phyloP scores from a whole-genome alignment of 2,888 invertebrate genomes.

The Ennomos fuscantarius region DNA sequence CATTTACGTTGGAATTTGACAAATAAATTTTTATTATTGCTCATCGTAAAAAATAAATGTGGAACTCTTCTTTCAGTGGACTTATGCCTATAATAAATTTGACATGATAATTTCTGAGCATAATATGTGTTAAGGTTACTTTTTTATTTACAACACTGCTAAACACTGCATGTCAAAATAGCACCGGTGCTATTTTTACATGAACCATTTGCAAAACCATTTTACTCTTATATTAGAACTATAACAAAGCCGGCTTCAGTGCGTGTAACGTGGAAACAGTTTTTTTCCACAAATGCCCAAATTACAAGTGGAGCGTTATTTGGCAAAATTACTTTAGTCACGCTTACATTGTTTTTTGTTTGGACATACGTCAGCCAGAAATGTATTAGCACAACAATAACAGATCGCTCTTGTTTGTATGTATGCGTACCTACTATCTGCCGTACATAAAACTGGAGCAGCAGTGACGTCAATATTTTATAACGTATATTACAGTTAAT shows the following conservation, averaged over 20 bases:
- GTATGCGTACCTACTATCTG: neutral
- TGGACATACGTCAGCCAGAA: slow-evolving; percentile 27
- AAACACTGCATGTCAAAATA: too few species aligned
- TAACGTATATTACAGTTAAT: slow-evolving; percentile 5
- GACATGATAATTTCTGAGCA: too few species aligned
- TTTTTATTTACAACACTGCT: too few species aligned
- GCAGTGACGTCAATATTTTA: slow-evolving; percentile 28
- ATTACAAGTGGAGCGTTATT: slow-evolving; percentile 15
- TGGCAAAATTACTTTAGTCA: slow-evolving; percentile 24
- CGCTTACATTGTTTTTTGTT: slow-evolving; percentile 23
- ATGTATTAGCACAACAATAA: slow-evolving; percentile 24
- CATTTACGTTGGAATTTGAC: neutral
- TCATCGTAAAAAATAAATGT: too few species aligned
- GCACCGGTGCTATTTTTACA: slow-evolving; percentile 4
- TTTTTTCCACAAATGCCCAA: slow-evolving; percentile 11
- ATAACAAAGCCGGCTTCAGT: neutral
- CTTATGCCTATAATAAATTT: too few species aligned
- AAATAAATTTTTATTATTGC: neutral
- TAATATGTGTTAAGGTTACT: too few species aligned
- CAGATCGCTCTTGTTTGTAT: neutral
- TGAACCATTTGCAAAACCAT: slow-evolving; percentile 21
- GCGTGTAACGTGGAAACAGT: slow-evolving; percentile 8
- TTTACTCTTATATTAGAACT: slow-evolving; percentile 23
- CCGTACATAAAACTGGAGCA: slow-evolving; percentile 23
- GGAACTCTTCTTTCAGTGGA: too few species aligned